Evolutionary conservation across 2,113 vertebrate genomes (phyloP).

Genomic region (Hippocampus mohnikei): DNA sequence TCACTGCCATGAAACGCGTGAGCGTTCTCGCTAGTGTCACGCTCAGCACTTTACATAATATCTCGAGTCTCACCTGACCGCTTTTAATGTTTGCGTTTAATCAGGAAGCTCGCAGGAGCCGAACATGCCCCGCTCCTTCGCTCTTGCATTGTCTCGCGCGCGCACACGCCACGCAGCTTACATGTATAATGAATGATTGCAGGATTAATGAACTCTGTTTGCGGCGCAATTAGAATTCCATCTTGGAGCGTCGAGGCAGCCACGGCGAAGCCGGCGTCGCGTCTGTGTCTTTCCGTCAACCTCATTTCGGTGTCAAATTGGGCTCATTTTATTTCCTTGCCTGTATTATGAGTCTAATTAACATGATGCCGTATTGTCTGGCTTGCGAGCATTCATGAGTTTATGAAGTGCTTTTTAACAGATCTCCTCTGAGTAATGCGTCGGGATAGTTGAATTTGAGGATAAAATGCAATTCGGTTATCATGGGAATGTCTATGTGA

Average conservation of each 20-base stretch:
- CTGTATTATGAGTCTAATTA: conserved; percentile 11
- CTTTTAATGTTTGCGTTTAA: conserved; percentile 48
- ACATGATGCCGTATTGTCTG: not conserved
- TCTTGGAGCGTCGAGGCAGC: conserved; percentile 16
- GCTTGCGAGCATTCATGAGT: not conserved
- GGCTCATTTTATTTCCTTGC: not conserved
- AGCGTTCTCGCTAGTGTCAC: conserved; percentile 20
- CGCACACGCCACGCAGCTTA: conserved; percentile 4
- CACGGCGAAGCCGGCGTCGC: conserved; percentile 1
- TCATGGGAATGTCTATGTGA: conserved; percentile 1
- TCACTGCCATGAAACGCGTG: conserved; percentile 10
- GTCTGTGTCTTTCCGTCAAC: conserved; percentile 11
- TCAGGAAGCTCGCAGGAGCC: conserved; percentile 30
- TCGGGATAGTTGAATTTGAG: not conserved
- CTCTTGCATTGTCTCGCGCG: not conserved
- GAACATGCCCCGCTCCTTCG: conserved; percentile 11
- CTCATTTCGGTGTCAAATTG: conserved; percentile 3
- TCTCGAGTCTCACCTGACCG: conserved; percentile 37
- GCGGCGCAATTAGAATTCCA: conserved; percentile 13
- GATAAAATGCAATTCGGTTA: not conserved
- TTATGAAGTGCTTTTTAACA: not conserved
- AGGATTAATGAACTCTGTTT: conserved; percentile 27
- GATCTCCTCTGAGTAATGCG: not conserved
- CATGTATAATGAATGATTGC: conserved; percentile 26
- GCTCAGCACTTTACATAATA: conserved; percentile 29